Base-by-base conservation (phyloP, 2,113 vertebrate genomes). In the Pelmatolapia mariae region DNA sequence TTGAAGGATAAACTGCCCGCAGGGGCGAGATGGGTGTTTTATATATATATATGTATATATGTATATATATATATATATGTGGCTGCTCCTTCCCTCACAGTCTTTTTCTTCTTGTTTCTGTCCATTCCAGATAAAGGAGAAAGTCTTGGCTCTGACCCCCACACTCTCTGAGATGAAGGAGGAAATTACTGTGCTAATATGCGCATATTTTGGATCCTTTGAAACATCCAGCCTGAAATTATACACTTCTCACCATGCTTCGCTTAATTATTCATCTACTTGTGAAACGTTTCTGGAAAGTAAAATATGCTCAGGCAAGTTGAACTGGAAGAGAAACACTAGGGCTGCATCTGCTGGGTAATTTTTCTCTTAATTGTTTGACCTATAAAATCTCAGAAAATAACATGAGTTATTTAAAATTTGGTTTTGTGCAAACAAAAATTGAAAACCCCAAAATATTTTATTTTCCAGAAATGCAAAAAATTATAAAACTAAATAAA, bases 141-240 rank as follows among this genome's bases (percentile, higher is more conserved):
- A 43, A 18, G 83, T 78, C 87, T 61, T 18, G 24, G 81, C 76
- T 80, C 59, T 89, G 87, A 91, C 78, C 86, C 59, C 57, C 15
- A 7, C 16, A 5, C 86, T 84, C 84, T 83, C 52, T 86, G 68
- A 91, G 66, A 91, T 86, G 82, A 85, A 87, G 84, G 54, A 86
- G 84, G 76, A 92, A 89, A 88, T 93, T 38, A 93, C 63, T 59
- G 26, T 36, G 81, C 86, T 86, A 87, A 88, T 92, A 94, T 92
- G 91, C 89, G 82, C 94, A 93, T 95, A 94, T 94, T 94, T 93
- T 83, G 63, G 85, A 79, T 91, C 81, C 79, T 92, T 92, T 87
- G 36, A 92, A 88, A 87, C 29, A 86, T 31, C 53, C 68, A 50
- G 19, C 66, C 78, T 18, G 29, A 86, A 93, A 92, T 90, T 84